These are phyloP conservation scores for Euphydryas editha DNA, from an alignment of 2,888 invertebrate genomes.

Conservation along the genomic window DNA sequence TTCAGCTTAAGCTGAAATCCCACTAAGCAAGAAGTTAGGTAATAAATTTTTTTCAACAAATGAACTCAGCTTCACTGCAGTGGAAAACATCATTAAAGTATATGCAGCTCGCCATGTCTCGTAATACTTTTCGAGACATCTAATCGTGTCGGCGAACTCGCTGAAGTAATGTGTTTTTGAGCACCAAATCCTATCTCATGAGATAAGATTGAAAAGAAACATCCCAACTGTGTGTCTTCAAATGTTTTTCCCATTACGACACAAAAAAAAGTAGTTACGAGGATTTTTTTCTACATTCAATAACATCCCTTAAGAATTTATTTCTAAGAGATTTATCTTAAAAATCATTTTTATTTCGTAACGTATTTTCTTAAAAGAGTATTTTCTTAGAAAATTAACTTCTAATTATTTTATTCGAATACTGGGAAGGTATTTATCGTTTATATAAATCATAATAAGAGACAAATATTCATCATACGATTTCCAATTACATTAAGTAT, in stretches of 20 bases:
- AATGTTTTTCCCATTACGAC: not conserved
- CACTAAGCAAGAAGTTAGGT: not conserved
- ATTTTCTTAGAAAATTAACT: slow-evolving; percentile 10
- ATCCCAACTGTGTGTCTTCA: not conserved
- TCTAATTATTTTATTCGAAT: slow-evolving; percentile 17
- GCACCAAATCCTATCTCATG: slow-evolving; percentile 3
- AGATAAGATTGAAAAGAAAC: slow-evolving; percentile 4
- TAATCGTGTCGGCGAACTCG: slow-evolving; percentile 8
- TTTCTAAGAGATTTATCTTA: slow-evolving; percentile 8
- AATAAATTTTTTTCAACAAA: slow-evolving; percentile 1
- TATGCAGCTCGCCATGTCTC: not conserved
- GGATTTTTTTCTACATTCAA: not conserved
- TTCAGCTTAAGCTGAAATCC: not conserved
- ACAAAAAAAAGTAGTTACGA: not conserved
- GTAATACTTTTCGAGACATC: not conserved
- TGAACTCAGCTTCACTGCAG: not conserved
- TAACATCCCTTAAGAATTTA: not conserved
- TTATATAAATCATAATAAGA: slow-evolving; percentile 2
- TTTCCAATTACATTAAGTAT: not conserved
- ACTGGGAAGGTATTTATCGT: not conserved
- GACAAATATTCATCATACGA: not conserved
- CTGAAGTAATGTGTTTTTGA: slow-evolving; percentile 5
- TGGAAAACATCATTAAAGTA: not conserved
- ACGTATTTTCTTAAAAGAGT: slow-evolving; percentile 2
- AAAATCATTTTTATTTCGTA: not conserved